These are phyloP conservation scores for Sterna hirundo DNA, from an alignment of 2,113 vertebrate genomes.

Conservation along the genomic window DNA sequence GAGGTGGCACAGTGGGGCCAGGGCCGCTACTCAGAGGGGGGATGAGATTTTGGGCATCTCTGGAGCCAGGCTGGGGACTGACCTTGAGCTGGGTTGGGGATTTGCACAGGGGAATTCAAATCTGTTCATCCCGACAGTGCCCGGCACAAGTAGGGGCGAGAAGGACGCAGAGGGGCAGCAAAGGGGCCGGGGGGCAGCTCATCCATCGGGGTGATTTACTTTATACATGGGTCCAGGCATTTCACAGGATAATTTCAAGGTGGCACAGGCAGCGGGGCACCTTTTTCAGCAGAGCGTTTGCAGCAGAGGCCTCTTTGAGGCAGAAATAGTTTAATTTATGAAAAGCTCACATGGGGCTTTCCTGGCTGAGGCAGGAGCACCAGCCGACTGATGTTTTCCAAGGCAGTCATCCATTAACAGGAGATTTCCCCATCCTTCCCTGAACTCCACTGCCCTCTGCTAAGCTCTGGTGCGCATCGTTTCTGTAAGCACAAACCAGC, in stretches of 20 bases:
- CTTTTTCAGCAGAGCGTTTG: background rate
- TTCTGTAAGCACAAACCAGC: conserved; percentile 50
- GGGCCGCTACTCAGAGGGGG: fast-evolving
- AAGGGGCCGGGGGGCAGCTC: background rate
- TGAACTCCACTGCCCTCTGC: conserved; percentile 30
- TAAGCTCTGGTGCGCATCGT: conserved; percentile 21
- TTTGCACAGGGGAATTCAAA: background rate
- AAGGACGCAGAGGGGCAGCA: fast-evolving
- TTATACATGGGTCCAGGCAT: background rate
- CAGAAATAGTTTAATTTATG: conserved; percentile 1
- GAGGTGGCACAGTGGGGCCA: background rate
- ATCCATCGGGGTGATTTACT: fast-evolving
- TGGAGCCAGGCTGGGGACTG: background rate
- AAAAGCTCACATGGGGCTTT: background rate
- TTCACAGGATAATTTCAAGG: background rate
- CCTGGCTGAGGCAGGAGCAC: background rate
- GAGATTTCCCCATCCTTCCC: conserved; percentile 9
- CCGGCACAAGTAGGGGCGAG: background rate
- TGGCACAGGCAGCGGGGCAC: background rate
- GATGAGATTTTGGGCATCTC: background rate
- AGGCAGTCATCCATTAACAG: conserved; percentile 23
- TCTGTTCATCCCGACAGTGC: background rate
- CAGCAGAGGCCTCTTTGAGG: background rate
- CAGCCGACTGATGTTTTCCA: conserved; percentile 12
- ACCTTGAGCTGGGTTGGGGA: background rate